These are phyloP conservation scores for Chromoteleia sp. DNA, from an alignment of 2,888 invertebrate species.

Conservation along the genomic window DNA sequence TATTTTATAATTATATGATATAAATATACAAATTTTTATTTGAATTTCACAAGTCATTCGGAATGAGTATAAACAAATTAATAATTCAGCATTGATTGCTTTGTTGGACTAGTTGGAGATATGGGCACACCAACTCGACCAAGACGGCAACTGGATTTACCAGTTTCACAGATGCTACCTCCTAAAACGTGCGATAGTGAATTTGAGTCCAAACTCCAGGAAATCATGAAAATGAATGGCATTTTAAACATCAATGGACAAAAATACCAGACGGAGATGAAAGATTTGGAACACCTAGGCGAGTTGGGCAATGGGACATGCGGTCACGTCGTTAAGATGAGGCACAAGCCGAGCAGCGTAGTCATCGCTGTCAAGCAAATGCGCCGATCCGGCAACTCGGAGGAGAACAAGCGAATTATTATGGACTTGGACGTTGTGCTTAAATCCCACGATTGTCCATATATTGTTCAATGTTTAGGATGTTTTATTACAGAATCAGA, in stretches of 20 bases:
- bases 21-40: no score
- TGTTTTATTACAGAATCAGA: slow-evolving; percentile 99
- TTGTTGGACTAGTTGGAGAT: slow-evolving; percentile 82
- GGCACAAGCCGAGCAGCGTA: slow-evolving; percentile 93
- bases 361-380: slow-evolving; percentile 99
- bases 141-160: slow-evolving; percentile 86
- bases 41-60: no score
- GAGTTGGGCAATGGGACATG: slow-evolving; percentile 98
- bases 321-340: slow-evolving; percentile 99
- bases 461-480: slow-evolving; percentile 98
- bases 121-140: slow-evolving; percentile 86
- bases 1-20: no score
- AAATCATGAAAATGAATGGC: slow-evolving; percentile 97
- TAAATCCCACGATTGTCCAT: slow-evolving; percentile 98
- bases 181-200: slow-evolving; percentile 88
- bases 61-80: slow-evolving; percentile 19
- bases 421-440: slow-evolving; percentile 99
- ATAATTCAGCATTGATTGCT: slow-evolving; percentile 43
- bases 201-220: slow-evolving; percentile 93
- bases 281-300: slow-evolving; percentile 93
- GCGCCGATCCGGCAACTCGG: slow-evolving; percentile 97
- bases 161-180: slow-evolving; percentile 87
- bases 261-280: slow-evolving; percentile 92
- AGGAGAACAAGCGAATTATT: slow-evolving; percentile 98
- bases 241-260: slow-evolving; percentile 93